Percentiles rank a stretch among this genome's conserved stretches.
Evolutionary conservation across 2,113 vertebrate species (phyloP).

Genomic region (Elephantulus edwardii): DNA sequence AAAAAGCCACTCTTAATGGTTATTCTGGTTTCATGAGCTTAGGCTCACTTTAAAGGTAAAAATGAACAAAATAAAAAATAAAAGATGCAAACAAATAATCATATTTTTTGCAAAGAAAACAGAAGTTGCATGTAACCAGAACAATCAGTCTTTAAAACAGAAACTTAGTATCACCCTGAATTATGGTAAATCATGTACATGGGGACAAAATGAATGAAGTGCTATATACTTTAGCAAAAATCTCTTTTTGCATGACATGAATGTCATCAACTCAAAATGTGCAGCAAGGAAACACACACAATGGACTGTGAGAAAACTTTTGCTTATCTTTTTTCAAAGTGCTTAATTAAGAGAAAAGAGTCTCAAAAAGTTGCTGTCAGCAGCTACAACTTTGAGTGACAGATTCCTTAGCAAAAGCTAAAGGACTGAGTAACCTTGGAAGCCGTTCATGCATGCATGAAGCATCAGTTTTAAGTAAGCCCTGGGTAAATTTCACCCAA

Average conservation of each 20-base stretch:
- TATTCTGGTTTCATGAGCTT: background rate
- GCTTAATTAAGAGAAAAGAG: slow-evolving; percentile 58
- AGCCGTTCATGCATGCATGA: slow-evolving; percentile 32
- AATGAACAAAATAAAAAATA: slow-evolving; percentile 22
- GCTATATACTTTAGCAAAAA: background rate
- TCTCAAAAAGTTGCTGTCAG: slow-evolving; percentile 64
- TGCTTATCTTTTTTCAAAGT: slow-evolving; percentile 61
- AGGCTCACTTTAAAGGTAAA: background rate
- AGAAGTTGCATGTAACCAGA: background rate
- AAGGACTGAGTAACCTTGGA: slow-evolving; percentile 54
- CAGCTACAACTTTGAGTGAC: slow-evolving; percentile 59
- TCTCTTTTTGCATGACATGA: background rate
- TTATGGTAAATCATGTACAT: background rate
- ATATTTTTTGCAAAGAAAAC: background rate
- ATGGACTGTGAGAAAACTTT: slow-evolving; percentile 57
- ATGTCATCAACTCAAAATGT: background rate
- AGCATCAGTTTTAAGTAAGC: slow-evolving; percentile 26
- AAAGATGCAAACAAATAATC: background rate
- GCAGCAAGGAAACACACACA: background rate
- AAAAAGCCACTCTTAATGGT: background rate
- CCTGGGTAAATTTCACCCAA: slow-evolving; percentile 44
- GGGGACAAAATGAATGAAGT: background rate
- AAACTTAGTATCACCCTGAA: background rate
- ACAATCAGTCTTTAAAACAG: background rate
- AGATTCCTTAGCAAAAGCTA: slow-evolving; percentile 50